phyloP scores from a whole-genome alignment of 1,140 invertebrate genomes.

The Maconellicoccus hirsutus region DNA sequence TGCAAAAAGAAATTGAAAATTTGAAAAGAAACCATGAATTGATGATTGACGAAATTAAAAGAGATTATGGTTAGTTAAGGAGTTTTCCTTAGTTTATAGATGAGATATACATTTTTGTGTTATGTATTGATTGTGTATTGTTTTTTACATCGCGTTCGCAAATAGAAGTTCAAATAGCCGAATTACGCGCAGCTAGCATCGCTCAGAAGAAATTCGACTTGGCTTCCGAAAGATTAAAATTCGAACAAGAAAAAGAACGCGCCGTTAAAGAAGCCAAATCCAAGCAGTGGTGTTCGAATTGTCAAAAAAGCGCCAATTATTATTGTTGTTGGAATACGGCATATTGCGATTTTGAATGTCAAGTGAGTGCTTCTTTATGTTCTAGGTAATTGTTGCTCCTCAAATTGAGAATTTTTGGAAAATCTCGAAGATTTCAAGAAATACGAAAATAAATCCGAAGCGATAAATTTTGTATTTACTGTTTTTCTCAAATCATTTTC shows the following conservation, averaged over 20 bases:
- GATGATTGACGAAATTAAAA: conserved; percentile 48
- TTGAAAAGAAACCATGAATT: conserved; percentile 50
- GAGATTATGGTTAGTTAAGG: conserved; percentile 44
- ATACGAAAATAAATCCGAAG: too few relatives aligned
- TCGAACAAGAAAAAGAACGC: conserved; percentile 48
- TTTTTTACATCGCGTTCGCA: background rate
- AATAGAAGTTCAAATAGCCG: conserved; percentile 37
- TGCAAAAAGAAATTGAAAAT: conserved; percentile 51
- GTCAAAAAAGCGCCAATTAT: conserved; percentile 72
- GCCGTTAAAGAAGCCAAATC: conserved; percentile 63
- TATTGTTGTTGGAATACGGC: conserved; percentile 93
- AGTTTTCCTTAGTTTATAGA: too few relatives aligned
- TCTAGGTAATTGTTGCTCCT: too few relatives aligned
- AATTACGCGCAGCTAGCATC: conserved; percentile 51
- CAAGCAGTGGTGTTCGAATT: conserved; percentile 80
- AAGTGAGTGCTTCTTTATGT: too few relatives aligned
- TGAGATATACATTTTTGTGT: background rate
- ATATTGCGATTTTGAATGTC: conserved; percentile 79
- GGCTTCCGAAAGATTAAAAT: conserved; percentile 45
- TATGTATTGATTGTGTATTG: background rate
- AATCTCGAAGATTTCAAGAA: too few relatives aligned
- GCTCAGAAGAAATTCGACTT: conserved; percentile 49
- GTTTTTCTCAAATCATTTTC: too few relatives aligned
- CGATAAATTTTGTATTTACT: too few relatives aligned
- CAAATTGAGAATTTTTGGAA: background rate